Base-by-base conservation (phyloP, 2,888 invertebrate species). In the Patella ulyssiponensis region DNA sequence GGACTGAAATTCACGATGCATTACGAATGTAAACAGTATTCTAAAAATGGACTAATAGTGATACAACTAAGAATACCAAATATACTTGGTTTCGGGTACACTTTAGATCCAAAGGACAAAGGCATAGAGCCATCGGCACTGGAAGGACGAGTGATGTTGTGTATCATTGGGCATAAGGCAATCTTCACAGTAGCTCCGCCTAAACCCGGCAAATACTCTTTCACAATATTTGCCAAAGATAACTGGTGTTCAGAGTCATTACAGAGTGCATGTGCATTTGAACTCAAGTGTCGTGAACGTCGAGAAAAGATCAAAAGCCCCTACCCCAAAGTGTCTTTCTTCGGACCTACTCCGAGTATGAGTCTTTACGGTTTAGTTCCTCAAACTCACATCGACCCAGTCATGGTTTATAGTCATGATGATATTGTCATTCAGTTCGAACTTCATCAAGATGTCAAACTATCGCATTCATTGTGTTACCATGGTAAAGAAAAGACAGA, bases 181-280 rank as follows among this genome's bases (percentile, higher is more conserved):
- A 88, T 90, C 69, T 92, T 93, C 80, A 87, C 88, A 7, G 89
- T 92, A 2, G 88, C 89, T 14, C 92, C 92, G 0, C 92, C 92
- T 0, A 86, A 88, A 75, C 87, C 90, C 9, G 92, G 92, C 9
- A 82, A 87, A 74, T 93, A 91, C 83, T 91, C 90, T 81, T 90
- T 93, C 74, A 92, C 93, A 78, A 88, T 91, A 20, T 92, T 86
- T 80, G 90, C 90, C 5, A 88, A 89, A 74, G 88, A 88, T 56
- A 87, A 88, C 44, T 91, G 90, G 89, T 84, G 85, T 52, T 86
- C 88, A 3, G 89, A 90, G 11, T 86, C 88, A 0, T 83, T 91
- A 72, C 91, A 91, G 77, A 88, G 90, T 77, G 90, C 90, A 17
- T 90, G 90, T 79, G 87, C 89, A 7, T 90, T 91, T 75, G 85